Evolutionary conservation across 1,140 invertebrate species (phyloP).

Genomic region (Epicauta chinensis): DNA sequence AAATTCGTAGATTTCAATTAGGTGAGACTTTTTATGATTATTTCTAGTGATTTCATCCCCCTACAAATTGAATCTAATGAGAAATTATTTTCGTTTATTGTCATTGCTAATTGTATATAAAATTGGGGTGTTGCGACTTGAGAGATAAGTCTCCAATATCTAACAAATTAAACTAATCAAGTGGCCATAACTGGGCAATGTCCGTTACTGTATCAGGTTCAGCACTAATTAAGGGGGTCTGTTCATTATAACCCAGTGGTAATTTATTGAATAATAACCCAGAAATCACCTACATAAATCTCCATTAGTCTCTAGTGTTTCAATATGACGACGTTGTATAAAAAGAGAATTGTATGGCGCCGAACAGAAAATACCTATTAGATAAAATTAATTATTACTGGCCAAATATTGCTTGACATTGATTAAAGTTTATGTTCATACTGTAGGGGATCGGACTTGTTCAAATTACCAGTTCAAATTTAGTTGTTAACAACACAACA

Average conservation of each 20-base stretch:
- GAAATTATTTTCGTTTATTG: too few relatives aligned
- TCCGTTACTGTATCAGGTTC: constrained; percentile 37
- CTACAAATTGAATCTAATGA: too few relatives aligned
- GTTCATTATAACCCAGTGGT: constrained; percentile 36
- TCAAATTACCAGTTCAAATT: too few relatives aligned
- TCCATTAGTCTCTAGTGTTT: constrained; percentile 36
- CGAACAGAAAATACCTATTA: constrained; percentile 30
- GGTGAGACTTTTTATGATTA: too few relatives aligned
- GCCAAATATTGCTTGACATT: constrained; percentile 15
- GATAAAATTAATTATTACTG: constrained; percentile 28
- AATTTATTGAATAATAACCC: constrained; percentile 43
- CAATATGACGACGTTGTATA: constrained; percentile 28
- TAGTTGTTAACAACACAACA: too few relatives aligned
- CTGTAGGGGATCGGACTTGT: too few relatives aligned
- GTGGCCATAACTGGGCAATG: constrained; percentile 37
- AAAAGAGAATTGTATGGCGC: constrained; percentile 25
- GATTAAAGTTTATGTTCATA: constrained; percentile 19
- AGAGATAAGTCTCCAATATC: constrained; percentile 29
- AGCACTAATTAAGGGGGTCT: constrained; percentile 37
- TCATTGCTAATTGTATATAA: too few relatives aligned
- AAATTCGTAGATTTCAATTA: too few relatives aligned
- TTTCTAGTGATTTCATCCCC: too few relatives aligned
- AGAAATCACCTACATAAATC: constrained; percentile 41
- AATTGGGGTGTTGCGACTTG: background rate
- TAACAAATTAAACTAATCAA: constrained; percentile 39